Percentiles rank a stretch among this genome's conserved stretches.
These are phyloP conservation scores for Jaculus jaculus DNA, from an alignment of 2,113 vertebrate genomes.

Conservation along the genomic window DNA sequence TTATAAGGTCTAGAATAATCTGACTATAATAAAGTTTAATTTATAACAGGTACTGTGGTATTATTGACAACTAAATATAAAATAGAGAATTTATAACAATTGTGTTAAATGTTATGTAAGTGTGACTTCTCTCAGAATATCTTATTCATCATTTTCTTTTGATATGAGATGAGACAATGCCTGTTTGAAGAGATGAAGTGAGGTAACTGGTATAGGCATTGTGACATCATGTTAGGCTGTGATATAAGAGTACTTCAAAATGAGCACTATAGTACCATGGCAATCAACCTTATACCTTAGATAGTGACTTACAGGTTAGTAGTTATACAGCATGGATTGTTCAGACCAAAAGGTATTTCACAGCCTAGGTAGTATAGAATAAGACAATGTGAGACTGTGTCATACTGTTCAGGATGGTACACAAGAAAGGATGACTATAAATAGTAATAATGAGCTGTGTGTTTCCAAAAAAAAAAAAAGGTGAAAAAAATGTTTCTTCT, in stretches of 20 bases:
- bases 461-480: not conserved
- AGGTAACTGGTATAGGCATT: not conserved
- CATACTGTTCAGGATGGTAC: not conserved
- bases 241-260: not conserved
- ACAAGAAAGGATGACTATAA: not conserved
- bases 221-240: not conserved
- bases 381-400: not conserved
- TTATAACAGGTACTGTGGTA: not conserved
- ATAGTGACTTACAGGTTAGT: not conserved
- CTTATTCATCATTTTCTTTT: not conserved
- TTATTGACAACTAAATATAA: not conserved
- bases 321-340: not conserved
- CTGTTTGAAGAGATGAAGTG: too few relatives aligned
- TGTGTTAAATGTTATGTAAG: not conserved
- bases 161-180: too few relatives aligned
- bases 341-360: not conserved
- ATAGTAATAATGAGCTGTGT: not conserved
- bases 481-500: not conserved
- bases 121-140: not conserved
- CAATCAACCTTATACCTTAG: not conserved
- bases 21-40: not conserved
- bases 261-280: not conserved
- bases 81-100: not conserved
- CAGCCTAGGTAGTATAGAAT: not conserved
- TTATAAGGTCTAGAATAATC: constrained; percentile 2